Conservation (phyloP, 2,113 vertebrate genomes). For the Ictalurus furcatus region DNA sequence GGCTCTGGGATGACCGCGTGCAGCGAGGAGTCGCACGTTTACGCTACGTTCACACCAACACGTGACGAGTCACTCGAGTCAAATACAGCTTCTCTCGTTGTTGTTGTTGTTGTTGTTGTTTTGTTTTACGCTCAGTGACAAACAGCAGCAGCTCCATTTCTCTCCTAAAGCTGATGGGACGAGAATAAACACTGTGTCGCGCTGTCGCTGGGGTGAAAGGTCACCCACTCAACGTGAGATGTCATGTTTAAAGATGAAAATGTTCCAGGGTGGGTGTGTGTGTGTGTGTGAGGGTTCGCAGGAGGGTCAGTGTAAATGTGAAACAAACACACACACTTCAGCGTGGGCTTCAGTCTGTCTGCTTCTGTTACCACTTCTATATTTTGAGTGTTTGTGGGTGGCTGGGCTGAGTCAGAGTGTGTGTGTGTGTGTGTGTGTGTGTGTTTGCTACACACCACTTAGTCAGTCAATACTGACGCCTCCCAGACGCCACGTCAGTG, state of each 20-base stretch:
- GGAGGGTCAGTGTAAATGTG: not conserved
- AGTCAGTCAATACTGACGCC: slow-evolving; percentile 58
- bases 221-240: not conserved
- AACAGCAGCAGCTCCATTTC: not conserved
- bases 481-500: slow-evolving; percentile 33
- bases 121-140: too few species aligned
- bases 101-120: too few species aligned
- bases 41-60: not conserved
- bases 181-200: not conserved
- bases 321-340: slow-evolving; percentile 8
- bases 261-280: not conserved
- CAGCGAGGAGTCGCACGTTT: not conserved
- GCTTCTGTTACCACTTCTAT: slow-evolving; percentile 26
- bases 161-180: not conserved
- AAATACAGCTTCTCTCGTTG: not conserved
- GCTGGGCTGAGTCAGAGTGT: not conserved
- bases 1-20: not conserved
- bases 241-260: not conserved
- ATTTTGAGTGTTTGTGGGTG: slow-evolving; percentile 16
- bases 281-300: not conserved
- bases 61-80: not conserved
- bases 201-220: not conserved
- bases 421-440: slow-evolving; percentile 49
- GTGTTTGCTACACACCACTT: not conserved
- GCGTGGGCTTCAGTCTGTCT: slow-evolving; percentile 8